phyloP scores from a whole-genome alignment of 1,140 invertebrate genomes.

The Triops cancriformis region DNA sequence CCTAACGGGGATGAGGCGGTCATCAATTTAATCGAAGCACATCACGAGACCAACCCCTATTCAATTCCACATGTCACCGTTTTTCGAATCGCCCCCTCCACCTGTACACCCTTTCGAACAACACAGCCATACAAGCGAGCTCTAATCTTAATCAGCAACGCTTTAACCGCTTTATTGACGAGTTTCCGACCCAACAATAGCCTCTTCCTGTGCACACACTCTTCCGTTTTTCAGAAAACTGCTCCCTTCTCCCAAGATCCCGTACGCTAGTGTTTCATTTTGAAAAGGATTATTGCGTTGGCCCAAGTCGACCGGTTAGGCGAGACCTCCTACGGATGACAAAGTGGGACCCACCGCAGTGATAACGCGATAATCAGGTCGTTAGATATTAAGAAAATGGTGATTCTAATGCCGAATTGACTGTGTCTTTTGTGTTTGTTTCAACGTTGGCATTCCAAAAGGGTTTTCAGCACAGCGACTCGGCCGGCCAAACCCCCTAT shows the following conservation, averaged over 20 bases:
- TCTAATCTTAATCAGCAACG: neutral
- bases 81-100: neutral
- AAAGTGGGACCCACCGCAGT: conserved; percentile 2
- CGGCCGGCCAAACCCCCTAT: neutral
- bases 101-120: neutral
- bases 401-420: neutral
- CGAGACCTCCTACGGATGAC: neutral
- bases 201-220: neutral
- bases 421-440: neutral
- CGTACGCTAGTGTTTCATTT: neutral
- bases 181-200: neutral
- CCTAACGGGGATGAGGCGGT: neutral
- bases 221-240: neutral
- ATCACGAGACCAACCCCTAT: neutral
- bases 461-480: neutral
- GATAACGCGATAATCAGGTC: conserved; percentile 13
- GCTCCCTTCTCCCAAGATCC: neutral
- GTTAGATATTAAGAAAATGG: conserved; percentile 10
- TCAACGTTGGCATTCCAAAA: neutral
- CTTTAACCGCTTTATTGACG: neutral
- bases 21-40: neutral
- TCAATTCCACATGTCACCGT: conserved; percentile 5
- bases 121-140: neutral
- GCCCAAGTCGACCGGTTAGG: neutral
- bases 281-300: neutral